Conservation (phyloP, 2,888 invertebrate genomes). For the Venusia cambrica region DNA sequence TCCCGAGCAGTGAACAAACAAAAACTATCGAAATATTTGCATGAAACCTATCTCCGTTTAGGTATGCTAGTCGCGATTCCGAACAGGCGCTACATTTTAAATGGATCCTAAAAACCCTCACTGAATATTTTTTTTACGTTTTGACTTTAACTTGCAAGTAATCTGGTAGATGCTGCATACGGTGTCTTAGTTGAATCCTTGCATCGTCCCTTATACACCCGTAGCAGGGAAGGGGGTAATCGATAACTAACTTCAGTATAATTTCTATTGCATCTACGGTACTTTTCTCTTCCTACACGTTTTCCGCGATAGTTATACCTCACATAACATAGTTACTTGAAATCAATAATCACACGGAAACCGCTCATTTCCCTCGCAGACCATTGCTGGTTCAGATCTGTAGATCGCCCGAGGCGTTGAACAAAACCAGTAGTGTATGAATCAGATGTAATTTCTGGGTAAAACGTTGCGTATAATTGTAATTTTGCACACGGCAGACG, state of each 20-base stretch:
- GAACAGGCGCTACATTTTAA: no score
- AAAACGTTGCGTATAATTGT: conserved; percentile 19
- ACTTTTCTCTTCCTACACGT: conserved; percentile 14
- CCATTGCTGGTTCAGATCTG: conserved; percentile 15
- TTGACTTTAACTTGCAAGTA: no score
- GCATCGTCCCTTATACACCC: no score
- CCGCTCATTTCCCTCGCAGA: conserved; percentile 17
- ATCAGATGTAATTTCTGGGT: conserved; percentile 22
- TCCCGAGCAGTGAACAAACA: no score
- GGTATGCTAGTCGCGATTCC: no score
- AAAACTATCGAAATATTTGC: no score
- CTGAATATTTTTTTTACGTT: no score
- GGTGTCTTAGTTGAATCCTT: no score
- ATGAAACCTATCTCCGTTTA: no score
- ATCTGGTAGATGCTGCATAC: no score
- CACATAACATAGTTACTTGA: conserved; percentile 7
- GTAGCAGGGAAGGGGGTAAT: background rate
- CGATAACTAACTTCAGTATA: conserved; percentile 4
- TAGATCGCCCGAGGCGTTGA: conserved; percentile 14
- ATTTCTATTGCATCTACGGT: conserved; percentile 6
- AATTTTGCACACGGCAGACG: conserved; percentile 22
- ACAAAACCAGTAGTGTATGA: conserved; percentile 15
- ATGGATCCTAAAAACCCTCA: no score
- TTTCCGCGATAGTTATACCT: conserved; percentile 8
- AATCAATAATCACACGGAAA: conserved; percentile 22